Evolutionary conservation across 2,113 vertebrate genomes (phyloP).

Genomic region (Cololabis saira): DNA sequence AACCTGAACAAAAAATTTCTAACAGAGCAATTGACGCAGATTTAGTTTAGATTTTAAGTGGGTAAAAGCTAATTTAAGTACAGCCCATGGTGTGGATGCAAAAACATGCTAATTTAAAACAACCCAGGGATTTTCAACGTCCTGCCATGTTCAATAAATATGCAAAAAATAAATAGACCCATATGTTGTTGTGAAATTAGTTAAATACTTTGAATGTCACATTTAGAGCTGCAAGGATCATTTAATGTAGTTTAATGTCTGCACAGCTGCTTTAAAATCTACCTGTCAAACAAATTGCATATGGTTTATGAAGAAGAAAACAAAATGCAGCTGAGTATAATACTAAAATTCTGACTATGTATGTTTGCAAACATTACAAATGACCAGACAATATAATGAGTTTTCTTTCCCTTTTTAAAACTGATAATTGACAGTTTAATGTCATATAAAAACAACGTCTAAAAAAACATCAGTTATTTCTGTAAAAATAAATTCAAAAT

Average conservation of each 20-base stretch:
- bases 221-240: constrained; percentile 20
- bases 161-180: constrained; percentile 61
- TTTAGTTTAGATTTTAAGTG: constrained; percentile 47
- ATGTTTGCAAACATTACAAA: constrained; percentile 14
- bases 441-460: constrained; percentile 28
- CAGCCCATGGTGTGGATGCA: constrained; percentile 27
- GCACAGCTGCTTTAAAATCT: constrained; percentile 15
- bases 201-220: constrained; percentile 1
- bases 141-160: constrained; percentile 67
- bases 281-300: background rate
- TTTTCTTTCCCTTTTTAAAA: constrained; percentile 61
- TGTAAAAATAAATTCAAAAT: constrained; percentile 11
- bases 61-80: constrained; percentile 28
- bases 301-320: constrained; percentile 1
- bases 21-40: constrained; percentile 34
- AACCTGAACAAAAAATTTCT: constrained; percentile 38
- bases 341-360: background rate
- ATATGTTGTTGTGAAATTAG: too few relatives aligned
- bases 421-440: constrained; percentile 16
- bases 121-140: constrained; percentile 15
- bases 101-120: constrained; percentile 42
- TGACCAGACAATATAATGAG: constrained; percentile 15
- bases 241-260: constrained; percentile 12
- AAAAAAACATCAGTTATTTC: constrained; percentile 10
- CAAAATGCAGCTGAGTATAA: constrained; percentile 16